phyloP scores from a whole-genome alignment of 2,113 vertebrate species.

The Xenopus laevis region DNA sequence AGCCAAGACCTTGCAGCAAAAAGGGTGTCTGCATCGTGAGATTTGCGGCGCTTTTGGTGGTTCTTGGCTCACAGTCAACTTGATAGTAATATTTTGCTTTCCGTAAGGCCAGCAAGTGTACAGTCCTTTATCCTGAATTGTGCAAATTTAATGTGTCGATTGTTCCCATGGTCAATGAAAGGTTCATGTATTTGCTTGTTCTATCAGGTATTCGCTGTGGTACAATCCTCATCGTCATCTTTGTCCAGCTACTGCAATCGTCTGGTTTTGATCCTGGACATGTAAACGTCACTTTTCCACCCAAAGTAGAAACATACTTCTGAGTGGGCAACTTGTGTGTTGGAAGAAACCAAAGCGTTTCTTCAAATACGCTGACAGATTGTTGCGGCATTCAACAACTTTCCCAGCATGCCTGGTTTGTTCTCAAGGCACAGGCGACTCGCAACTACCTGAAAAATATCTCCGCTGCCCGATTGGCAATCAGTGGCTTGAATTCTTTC shows the following conservation, averaged over 20 bases:
- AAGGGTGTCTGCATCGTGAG: constrained; percentile 65
- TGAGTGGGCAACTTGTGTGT: constrained; percentile 60
- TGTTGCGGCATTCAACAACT: too few relatives aligned
- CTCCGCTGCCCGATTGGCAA: constrained; percentile 48
- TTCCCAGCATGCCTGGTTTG: not conserved
- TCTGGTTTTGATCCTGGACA: constrained; percentile 73
- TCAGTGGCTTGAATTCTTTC: not conserved
- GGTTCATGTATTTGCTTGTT: constrained; percentile 46
- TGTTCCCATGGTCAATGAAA: constrained; percentile 82
- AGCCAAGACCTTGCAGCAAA: constrained; percentile 53
- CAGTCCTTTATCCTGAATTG: constrained; percentile 59
- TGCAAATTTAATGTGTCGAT: constrained; percentile 72
- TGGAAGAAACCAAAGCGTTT: not conserved
- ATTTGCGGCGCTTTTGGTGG: not conserved
- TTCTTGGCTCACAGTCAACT: constrained; percentile 51
- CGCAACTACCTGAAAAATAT: constrained; percentile 72
- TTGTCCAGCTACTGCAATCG: constrained; percentile 82
- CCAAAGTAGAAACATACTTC: constrained; percentile 64
- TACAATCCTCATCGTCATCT: constrained; percentile 65
- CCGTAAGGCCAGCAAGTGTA: constrained; percentile 89
- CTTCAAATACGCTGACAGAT: too few relatives aligned
- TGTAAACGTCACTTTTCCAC: constrained; percentile 58
- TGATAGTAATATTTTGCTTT: constrained; percentile 63
- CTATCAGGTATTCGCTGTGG: constrained; percentile 58
- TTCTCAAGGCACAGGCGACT: constrained; percentile 56